These are phyloP conservation scores for Silurus aristotelis DNA, from an alignment of 2,797 vertebrate genomes.

Conservation along the genomic window DNA sequence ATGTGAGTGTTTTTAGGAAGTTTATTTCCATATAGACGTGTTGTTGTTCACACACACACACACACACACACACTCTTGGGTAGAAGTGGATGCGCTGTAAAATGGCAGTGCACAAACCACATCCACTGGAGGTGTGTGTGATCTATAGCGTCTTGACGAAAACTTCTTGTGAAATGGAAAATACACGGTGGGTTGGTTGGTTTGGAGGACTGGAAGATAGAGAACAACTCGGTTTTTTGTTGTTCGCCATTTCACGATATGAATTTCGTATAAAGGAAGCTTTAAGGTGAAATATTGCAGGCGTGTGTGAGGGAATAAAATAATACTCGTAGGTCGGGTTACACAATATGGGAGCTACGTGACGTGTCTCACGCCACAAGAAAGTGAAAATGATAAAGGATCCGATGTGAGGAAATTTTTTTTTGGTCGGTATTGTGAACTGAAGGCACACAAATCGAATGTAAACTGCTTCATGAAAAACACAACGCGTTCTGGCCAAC, in stretches of 20 bases:
- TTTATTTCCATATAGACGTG: background rate
- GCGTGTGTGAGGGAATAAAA: background rate
- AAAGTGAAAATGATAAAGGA: constrained; percentile 27
- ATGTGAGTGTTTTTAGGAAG: background rate
- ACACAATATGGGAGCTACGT: constrained; percentile 47
- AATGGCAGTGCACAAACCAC: constrained; percentile 16
- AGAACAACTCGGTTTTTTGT: background rate
- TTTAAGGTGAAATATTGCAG: background rate
- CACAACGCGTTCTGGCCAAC: background rate
- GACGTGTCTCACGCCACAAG: constrained; percentile 50
- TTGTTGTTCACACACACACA: background rate
- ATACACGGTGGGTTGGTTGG: background rate
- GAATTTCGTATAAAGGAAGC: background rate
- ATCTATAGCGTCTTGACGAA: background rate
- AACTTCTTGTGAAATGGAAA: background rate
- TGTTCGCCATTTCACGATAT: constrained; percentile 2
- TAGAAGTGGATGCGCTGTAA: constrained; percentile 5
- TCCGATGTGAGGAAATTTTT: background rate
- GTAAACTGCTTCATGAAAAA: background rate
- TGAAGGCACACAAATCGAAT: background rate
- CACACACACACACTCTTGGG: background rate
- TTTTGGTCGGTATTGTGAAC: background rate
- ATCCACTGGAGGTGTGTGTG: background rate
- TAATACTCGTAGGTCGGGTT: constrained; percentile 21
- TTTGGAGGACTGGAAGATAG: background rate